Percentiles rank a stretch among this genome's conserved stretches.
Conservation (phyloP, 2,797 vertebrate species). For the Rhinella marina region DNA sequence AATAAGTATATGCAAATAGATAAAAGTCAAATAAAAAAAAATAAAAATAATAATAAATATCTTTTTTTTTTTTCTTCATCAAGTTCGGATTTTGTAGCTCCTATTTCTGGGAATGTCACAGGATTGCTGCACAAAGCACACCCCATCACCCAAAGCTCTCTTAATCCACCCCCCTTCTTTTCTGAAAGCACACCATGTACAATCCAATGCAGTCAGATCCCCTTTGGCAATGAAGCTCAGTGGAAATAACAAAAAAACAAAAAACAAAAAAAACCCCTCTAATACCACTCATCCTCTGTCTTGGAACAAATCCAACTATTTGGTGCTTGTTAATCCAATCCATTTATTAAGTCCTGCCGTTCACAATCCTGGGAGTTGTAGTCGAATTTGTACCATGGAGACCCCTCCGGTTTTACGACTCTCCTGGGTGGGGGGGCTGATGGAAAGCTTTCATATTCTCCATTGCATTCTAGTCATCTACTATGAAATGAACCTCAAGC, state of each 20-base stretch:
- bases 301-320: conserved; percentile 37
- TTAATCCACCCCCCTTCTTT: conserved; percentile 42
- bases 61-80: background rate
- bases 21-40: background rate
- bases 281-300: background rate
- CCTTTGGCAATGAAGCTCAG: conserved; percentile 33
- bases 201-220: conserved; percentile 25
- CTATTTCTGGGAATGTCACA: background rate
- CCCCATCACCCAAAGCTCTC: conserved; percentile 12
- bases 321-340: conserved; percentile 17
- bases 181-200: conserved; percentile 11
- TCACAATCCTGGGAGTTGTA: conserved; percentile 27
- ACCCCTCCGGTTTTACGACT: background rate
- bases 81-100: background rate
- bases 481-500: background rate
- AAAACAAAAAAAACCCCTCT: background rate
- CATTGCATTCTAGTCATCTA: background rate
- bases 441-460: too few relatives aligned
- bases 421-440: background rate
- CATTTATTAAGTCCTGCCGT: background rate
- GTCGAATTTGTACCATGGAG: background rate
- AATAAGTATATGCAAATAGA: too few relatives aligned
- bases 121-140: background rate
- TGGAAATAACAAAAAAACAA: conserved; percentile 10
- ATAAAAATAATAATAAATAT: background rate